A percentile compares a stretch with the other conserved stretches of the same genome.
Evolutionary conservation across 2,888 invertebrate species (phyloP).

Genomic region (Hemithea aestivaria): DNA sequence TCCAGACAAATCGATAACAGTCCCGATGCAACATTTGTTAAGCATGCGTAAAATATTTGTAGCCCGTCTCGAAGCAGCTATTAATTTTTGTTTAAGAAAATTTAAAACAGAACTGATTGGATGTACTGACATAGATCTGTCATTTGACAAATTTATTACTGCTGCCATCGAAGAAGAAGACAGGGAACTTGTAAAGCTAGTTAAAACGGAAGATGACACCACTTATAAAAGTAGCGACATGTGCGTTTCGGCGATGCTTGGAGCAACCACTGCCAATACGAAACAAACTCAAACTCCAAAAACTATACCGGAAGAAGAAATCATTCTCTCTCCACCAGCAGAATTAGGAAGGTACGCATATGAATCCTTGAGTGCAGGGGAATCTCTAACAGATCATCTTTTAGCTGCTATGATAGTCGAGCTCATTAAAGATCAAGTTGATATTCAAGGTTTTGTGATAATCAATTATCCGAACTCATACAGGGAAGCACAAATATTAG

Average conservation of each 20-base stretch:
- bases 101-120: conserved; percentile 77
- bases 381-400: conserved; percentile 75
- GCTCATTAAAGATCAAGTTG: conserved; percentile 72
- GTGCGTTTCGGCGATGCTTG: conserved; percentile 38
- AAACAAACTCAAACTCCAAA: conserved; percentile 82
- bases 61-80: conserved; percentile 69
- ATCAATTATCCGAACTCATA: conserved; percentile 81
- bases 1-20: conserved; percentile 56
- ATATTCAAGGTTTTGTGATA: conserved; percentile 80
- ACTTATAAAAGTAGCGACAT: conserved; percentile 45
- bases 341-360: conserved; percentile 77
- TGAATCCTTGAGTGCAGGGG: conserved; percentile 74
- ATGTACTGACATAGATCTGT: conserved; percentile 66
- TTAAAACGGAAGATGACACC: conserved; percentile 55
- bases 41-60: conserved; percentile 58
- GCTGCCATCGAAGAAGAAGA: conserved; percentile 48
- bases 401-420: conserved; percentile 79
- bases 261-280: conserved; percentile 47
- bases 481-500: conserved; percentile 78
- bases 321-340: conserved; percentile 69
- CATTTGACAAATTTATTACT: conserved; percentile 55
- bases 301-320: conserved; percentile 78
- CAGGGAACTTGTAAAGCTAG: conserved; percentile 54
- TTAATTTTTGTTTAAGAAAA: conserved; percentile 76
- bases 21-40: conserved; percentile 63